Conservation (phyloP, 2,888 invertebrate genomes). For the Tortrix viridana region DNA sequence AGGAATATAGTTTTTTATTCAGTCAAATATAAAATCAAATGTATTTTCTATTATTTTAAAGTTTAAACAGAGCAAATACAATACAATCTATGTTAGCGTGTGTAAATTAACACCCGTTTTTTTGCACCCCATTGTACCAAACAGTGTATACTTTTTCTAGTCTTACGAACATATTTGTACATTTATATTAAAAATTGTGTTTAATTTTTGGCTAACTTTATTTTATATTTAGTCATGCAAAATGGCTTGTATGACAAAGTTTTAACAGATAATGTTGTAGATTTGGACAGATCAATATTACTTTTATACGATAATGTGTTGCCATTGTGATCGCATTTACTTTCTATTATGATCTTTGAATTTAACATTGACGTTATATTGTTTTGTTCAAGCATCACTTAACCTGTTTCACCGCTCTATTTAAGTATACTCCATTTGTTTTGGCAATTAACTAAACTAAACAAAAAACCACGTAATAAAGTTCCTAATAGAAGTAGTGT, state of each 20-base stretch:
- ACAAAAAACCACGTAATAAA: no score
- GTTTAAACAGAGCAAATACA: constrained; percentile 5
- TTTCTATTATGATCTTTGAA: constrained; percentile 5
- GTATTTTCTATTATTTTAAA: background rate
- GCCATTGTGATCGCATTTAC: constrained; percentile 9
- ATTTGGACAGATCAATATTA: no score
- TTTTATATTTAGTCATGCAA: background rate
- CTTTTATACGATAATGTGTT: background rate
- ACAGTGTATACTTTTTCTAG: constrained; percentile 36
- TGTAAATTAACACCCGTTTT: constrained; percentile 10
- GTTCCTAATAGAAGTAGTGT: no score
- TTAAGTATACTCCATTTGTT: no score
- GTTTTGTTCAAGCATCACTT: constrained; percentile 1
- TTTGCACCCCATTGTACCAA: constrained; percentile 19
- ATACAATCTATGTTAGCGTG: constrained; percentile 13
- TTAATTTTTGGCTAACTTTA: constrained; percentile 20
- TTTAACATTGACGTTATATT: background rate
- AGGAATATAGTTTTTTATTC: no score
- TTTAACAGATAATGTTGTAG: no score
- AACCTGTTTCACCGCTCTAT: background rate
- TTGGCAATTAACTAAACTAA: no score
- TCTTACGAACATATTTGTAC: constrained; percentile 35
- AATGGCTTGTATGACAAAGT: background rate
- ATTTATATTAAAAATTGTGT: constrained; percentile 12
- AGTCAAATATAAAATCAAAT: no score